Evolutionary conservation across 1,140 invertebrate genomes (phyloP).

Genomic region (Linepithema humile): DNA sequence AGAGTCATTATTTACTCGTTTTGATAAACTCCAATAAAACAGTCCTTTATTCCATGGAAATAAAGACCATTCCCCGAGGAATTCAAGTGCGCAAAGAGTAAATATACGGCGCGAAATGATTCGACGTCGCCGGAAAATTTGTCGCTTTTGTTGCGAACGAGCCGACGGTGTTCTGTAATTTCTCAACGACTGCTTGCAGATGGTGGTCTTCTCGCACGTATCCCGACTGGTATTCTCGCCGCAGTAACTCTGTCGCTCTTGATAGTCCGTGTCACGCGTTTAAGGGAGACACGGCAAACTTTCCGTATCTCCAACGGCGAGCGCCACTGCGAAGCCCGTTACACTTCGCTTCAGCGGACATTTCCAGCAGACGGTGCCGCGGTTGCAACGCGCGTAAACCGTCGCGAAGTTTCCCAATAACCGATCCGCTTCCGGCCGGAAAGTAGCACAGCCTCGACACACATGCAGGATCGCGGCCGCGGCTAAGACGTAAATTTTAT

Average conservation of each 20-base stretch:
- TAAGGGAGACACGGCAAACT: constrained; percentile 17
- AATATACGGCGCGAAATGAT: background rate
- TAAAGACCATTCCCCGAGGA: background rate
- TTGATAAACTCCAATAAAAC: background rate
- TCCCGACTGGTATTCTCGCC: background rate
- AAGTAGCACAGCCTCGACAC: constrained; percentile 34
- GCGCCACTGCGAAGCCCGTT: background rate
- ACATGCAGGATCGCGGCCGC: background rate
- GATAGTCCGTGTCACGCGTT: background rate
- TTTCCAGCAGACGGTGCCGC: background rate
- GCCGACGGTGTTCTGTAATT: constrained; percentile 12
- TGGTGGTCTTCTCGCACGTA: background rate
- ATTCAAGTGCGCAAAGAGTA: background rate
- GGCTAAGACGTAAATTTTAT: constrained; percentile 44
- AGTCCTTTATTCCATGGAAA: background rate
- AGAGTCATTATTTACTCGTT: no score
- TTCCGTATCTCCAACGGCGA: background rate
- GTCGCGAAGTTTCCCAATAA: constrained; percentile 69
- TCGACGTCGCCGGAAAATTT: background rate
- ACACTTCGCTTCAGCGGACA: background rate
- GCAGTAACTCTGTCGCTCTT: background rate
- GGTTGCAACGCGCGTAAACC: constrained; percentile 37
- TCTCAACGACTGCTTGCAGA: background rate
- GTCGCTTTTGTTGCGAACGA: background rate
- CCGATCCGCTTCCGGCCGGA: constrained; percentile 51